phyloP scores from a whole-genome alignment of 2,888 invertebrate species.

The Nysson spinosus region DNA sequence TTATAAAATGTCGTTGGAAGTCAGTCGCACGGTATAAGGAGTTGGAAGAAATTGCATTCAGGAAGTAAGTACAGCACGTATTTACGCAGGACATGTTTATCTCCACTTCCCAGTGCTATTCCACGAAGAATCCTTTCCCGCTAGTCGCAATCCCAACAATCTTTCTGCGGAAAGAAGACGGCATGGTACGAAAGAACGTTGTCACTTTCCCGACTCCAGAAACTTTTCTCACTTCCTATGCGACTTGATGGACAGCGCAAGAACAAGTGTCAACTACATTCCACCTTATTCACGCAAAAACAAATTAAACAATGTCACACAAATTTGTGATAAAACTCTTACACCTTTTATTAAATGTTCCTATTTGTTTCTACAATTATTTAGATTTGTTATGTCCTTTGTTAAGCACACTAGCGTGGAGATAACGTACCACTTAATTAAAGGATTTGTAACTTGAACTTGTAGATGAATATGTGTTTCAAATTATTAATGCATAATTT shows the following conservation, averaged over 20 bases:
- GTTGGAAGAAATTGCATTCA: background rate
- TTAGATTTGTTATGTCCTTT: no score
- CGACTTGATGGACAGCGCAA: background rate
- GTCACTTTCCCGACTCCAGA: background rate
- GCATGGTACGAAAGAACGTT: conserved; percentile 9
- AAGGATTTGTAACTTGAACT: no score
- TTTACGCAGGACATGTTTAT: conserved; percentile 2
- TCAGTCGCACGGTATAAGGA: no score
- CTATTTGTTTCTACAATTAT: no score
- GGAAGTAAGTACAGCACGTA: background rate
- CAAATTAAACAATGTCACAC: no score
- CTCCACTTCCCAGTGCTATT: background rate
- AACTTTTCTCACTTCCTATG: conserved; percentile 8
- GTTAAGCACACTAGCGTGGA: no score
- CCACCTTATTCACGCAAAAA: no score
- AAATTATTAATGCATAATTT: no score
- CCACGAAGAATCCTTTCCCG: background rate
- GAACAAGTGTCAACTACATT: conserved; percentile 8
- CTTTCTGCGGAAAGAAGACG: background rate
- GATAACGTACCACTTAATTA: no score
- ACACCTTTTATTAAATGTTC: no score
- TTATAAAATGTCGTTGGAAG: background rate
- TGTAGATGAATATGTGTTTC: no score
- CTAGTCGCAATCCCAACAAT: conserved; percentile 2
- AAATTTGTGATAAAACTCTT: no score